phyloP scores from a whole-genome alignment of 2,888 invertebrate species.

The Pyrocoelia pectoralis region DNA sequence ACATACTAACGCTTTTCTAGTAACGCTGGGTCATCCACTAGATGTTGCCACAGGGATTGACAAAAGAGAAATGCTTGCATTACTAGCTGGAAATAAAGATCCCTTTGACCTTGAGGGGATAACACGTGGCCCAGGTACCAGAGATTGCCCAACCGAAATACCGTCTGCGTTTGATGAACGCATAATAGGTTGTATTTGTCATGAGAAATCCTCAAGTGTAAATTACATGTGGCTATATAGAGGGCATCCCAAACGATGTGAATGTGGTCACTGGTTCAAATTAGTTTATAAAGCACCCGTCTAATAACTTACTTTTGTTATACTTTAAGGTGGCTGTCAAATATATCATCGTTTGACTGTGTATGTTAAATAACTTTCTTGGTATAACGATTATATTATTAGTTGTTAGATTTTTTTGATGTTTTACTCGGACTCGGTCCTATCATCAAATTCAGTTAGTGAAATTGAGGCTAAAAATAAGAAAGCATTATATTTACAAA shows the following conservation, averaged over 20 bases:
- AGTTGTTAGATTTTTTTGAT: no score
- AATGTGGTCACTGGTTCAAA: conserved; percentile 97
- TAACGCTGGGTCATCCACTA: conserved; percentile 82
- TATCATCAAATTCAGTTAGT: no score
- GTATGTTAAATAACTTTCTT: no score
- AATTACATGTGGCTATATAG: conserved; percentile 96
- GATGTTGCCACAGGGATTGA: conserved; percentile 95
- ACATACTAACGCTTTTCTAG: conserved; percentile 54
- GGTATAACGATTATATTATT: no score
- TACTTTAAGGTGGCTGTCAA: no score
- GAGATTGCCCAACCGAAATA: conserved; percentile 85
- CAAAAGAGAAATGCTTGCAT: conserved; percentile 86
- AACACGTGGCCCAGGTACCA: conserved; percentile 82
- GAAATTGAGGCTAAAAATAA: no score
- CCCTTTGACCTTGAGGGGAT: conserved; percentile 84
- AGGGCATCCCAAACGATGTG: conserved; percentile 89
- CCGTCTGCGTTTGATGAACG: conserved; percentile 86
- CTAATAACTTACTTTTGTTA: background rate
- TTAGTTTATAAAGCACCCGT: conserved; percentile 69
- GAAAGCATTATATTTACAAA: no score
- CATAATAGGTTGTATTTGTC: conserved; percentile 91
- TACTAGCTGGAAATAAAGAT: conserved; percentile 86
- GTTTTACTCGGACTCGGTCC: no score
- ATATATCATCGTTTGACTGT: no score
- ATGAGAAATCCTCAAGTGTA: conserved; percentile 84